Base-by-base conservation (phyloP, 1,140 invertebrate genomes). In the Drosophila paulistorum region DNA sequence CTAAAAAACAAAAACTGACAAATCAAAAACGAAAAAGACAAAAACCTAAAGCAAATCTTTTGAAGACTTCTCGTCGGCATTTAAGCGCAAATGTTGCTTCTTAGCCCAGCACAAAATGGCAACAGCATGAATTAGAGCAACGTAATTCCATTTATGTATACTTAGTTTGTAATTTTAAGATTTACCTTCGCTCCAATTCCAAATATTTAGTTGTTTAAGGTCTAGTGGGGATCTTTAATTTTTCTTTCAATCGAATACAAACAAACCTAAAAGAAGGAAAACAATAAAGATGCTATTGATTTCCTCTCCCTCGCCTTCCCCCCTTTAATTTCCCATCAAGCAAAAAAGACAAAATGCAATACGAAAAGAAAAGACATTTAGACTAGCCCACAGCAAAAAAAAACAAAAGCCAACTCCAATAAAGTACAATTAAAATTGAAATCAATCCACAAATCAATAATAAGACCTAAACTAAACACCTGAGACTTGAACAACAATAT, bases 181-280 rank as follows among this genome's bases (percentile, higher is more conserved):
- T 60, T 68, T 66, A 74, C 79, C 84, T 89, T 89, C 81, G 85
- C 84, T 89, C 81, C 81, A 81, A 89, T 89, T 89, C 84, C 84
- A 89, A 89, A 89, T 84, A 89, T 79, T 75, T 85, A 89, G 84
- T 90, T 79, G 17, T 48, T 30, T 81, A 81, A 89, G 81, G 62
- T 59, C 45, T 30, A 71, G 70, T 20, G 45, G 66, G 60, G 77
- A 39, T 58, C 66, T 77, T 79, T 73, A 67, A 74, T 71, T 75
- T 79, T 79, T 71, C 71, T 83, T 79, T 59, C 68, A 68, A 17
- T 51, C 20, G 45, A 51, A 51, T 51, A 30, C 35, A 11, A 39
- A 51, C 45, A 51, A 45, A 45, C 6, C n/a, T 14, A 51, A 51
- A 51, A 51, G 14, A 20, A 48, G 17, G 45, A 20, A 51, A 23